These are phyloP conservation scores for Lordiphosa andalusiaca DNA, from an alignment of 2,888 invertebrate genomes.

Conservation along the genomic window DNA sequence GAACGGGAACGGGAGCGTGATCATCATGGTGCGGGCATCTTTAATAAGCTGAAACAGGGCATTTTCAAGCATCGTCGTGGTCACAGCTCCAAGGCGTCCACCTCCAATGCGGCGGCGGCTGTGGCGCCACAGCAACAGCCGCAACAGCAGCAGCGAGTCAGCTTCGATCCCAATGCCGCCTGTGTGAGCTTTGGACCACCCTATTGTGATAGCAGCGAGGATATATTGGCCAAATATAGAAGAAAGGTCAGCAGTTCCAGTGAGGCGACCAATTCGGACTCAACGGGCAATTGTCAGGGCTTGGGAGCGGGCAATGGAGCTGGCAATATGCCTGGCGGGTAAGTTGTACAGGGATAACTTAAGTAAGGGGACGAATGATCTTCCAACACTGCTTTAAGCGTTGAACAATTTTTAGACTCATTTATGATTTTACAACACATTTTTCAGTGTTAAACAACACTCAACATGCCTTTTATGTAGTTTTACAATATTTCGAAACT, in stretches of 20 bases:
- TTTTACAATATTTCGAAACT: too few species aligned
- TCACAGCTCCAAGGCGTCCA: slow-evolving; percentile 73
- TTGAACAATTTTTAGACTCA: too few species aligned
- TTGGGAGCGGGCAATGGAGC: slow-evolving; percentile 1
- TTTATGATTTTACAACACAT: too few species aligned
- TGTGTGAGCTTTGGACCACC: slow-evolving; percentile 56
- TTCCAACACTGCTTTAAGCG: too few species aligned
- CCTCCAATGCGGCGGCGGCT: slow-evolving; percentile 1
- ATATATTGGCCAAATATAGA: slow-evolving; percentile 96
- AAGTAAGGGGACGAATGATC: not conserved
- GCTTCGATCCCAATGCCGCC: slow-evolving; percentile 68
- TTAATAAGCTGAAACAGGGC: slow-evolving; percentile 87
- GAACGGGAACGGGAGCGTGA: slow-evolving; percentile 24
- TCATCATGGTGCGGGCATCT: slow-evolving; percentile 84
- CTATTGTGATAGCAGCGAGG: slow-evolving; percentile 89
- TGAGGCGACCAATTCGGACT: slow-evolving; percentile 81
- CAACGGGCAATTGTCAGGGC: slow-evolving; percentile 74
- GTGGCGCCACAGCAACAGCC: not conserved
- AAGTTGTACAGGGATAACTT: slow-evolving; percentile 6
- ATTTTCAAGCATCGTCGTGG: slow-evolving; percentile 85
- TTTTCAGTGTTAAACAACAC: too few species aligned
- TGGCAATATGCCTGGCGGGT: slow-evolving; percentile 40
- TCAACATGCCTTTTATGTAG: too few species aligned
- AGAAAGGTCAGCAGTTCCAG: slow-evolving; percentile 83
- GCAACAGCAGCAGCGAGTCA: slow-evolving; percentile 45